Evolutionary conservation across 2,113 vertebrate species (phyloP).

Genomic region (Pseudonaja textilis): DNA sequence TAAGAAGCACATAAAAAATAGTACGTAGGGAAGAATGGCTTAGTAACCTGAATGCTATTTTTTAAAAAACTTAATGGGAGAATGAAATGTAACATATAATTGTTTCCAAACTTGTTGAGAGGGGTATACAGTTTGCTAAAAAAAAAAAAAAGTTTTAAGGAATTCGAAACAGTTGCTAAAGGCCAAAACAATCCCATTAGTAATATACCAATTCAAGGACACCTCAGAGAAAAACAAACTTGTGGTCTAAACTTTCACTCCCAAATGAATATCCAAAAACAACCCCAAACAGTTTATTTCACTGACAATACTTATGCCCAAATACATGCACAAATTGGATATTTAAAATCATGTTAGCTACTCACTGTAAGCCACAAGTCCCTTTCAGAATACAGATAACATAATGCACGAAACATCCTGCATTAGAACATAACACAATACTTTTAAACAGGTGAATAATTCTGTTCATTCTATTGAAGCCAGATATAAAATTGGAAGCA

Average conservation of each 20-base stretch:
- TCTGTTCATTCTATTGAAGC: slow-evolving; percentile 39
- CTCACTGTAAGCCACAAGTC: neutral
- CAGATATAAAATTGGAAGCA: slow-evolving; percentile 29
- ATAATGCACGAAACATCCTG: neutral
- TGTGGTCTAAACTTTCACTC: neutral
- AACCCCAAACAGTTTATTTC: neutral
- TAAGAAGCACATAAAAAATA: neutral
- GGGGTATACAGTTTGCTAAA: neutral
- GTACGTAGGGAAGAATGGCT: neutral
- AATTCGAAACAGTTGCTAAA: neutral
- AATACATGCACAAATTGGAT: neutral
- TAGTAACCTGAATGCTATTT: neutral
- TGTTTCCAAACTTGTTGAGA: neutral
- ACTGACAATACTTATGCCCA: neutral
- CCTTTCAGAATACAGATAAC: neutral
- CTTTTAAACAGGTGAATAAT: neutral
- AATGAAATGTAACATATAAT: neutral
- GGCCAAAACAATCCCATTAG: neutral
- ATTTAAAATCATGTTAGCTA: neutral
- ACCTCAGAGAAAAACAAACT: neutral
- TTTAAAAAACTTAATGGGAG: neutral
- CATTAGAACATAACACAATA: neutral
- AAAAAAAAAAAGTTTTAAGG: neutral
- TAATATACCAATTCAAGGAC: neutral
- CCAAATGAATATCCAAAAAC: neutral